phyloP scores from a whole-genome alignment of 2,888 invertebrate species.

The Chrysolina haemoptera region DNA sequence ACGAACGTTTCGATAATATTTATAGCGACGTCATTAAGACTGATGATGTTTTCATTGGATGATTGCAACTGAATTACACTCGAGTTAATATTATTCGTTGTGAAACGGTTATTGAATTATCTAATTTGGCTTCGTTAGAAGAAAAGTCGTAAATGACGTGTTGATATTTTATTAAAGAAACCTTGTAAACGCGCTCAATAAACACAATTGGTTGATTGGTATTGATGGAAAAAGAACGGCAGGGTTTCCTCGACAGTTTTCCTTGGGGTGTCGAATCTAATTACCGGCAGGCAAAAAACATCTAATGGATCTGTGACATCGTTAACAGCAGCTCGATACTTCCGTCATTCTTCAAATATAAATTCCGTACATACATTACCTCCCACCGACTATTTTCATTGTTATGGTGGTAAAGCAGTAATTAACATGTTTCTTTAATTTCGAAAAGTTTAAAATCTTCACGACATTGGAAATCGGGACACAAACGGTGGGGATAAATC shows the following conservation, averaged over 20 bases:
- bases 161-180: slow-evolving; percentile 9
- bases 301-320: background rate
- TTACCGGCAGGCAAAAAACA: background rate
- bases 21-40: slow-evolving; percentile 2
- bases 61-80: slow-evolving; percentile 5
- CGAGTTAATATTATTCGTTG: background rate
- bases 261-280: slow-evolving; percentile 4
- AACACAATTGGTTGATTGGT: slow-evolving; percentile 2
- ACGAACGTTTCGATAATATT: background rate
- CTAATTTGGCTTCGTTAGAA: slow-evolving; percentile 21
- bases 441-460: no score
- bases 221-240: slow-evolving; percentile 9
- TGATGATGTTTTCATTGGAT: slow-evolving; percentile 27
- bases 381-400: no score
- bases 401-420: no score
- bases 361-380: no score
- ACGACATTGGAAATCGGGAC: no score
- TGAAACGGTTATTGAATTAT: slow-evolving; percentile 16
- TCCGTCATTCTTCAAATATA: background rate
- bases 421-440: no score
- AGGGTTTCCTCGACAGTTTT: slow-evolving; percentile 8
- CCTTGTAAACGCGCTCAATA: background rate
- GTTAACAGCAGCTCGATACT: background rate
- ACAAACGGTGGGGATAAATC: no score
- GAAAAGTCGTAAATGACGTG: slow-evolving; percentile 8